These are phyloP conservation scores for Abrostola triplasia DNA, from an alignment of 2,888 invertebrate genomes.

Conservation along the genomic window DNA sequence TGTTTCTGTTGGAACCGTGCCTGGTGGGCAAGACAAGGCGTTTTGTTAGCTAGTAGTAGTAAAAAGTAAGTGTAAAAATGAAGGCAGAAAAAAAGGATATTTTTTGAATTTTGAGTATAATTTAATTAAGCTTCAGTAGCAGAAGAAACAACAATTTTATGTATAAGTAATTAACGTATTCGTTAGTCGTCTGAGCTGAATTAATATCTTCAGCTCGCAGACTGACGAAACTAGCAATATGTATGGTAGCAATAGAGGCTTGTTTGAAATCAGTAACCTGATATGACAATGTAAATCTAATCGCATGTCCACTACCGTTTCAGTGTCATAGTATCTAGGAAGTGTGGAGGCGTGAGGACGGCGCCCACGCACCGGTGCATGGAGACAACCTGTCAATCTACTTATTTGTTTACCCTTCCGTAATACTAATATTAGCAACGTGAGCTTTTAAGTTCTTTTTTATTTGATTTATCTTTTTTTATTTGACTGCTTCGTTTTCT, in stretches of 20 bases:
- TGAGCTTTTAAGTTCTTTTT: neutral
- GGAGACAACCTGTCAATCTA: constrained; percentile 66
- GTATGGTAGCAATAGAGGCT: too few species aligned
- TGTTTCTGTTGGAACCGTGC: constrained; percentile 95
- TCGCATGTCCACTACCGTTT: constrained; percentile 10
- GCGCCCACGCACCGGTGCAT: constrained; percentile 70
- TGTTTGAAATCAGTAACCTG: neutral
- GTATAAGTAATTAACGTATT: too few species aligned
- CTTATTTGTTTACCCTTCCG: constrained; percentile 66
- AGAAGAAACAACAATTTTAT: too few species aligned
- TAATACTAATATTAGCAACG: constrained; percentile 18
- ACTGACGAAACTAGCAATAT: too few species aligned
- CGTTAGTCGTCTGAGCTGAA: too few species aligned
- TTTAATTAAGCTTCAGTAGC: too few species aligned
- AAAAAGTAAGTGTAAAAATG: too few species aligned
- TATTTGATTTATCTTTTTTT: too few species aligned
- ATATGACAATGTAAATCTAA: neutral
- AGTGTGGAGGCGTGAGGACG: constrained; percentile 62
- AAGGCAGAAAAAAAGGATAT: too few species aligned
- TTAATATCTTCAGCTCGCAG: too few species aligned
- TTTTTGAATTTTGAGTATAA: too few species aligned
- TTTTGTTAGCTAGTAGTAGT: constrained; percentile 6
- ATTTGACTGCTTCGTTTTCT: too few species aligned
- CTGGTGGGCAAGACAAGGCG: constrained; percentile 81
- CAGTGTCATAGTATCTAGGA: constrained; percentile 26